These are phyloP conservation scores for Ceratothoa steindachneri DNA, from an alignment of 2,888 invertebrate genomes.

Conservation along the genomic window DNA sequence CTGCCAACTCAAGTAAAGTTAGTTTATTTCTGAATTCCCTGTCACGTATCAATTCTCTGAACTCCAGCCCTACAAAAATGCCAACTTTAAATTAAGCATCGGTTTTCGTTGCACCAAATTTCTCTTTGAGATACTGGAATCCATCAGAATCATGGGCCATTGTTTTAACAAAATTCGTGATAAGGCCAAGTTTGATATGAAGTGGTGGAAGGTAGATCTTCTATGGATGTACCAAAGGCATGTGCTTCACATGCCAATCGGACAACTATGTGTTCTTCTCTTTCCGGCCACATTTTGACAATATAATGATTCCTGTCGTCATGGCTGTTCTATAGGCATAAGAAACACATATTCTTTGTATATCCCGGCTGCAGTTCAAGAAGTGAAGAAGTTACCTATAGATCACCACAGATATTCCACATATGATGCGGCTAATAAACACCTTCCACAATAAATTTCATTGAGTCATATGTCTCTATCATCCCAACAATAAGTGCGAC, in stretches of 20 bases:
- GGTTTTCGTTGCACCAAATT: neutral
- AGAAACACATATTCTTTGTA: slow-evolving; percentile 18
- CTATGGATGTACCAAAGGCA: neutral
- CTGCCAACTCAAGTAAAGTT: slow-evolving; percentile 2
- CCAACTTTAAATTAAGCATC: slow-evolving; percentile 6
- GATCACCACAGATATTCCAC: slow-evolving; percentile 14
- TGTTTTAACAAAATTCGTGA: neutral
- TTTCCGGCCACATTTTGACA: neutral
- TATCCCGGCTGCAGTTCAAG: slow-evolving; percentile 14
- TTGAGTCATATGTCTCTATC: too few relatives aligned
- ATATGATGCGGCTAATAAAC: too few relatives aligned
- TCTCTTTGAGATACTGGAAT: slow-evolving; percentile 17
- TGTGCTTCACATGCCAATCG: slow-evolving; percentile 7
- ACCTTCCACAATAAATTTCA: too few relatives aligned
- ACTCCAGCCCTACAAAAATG: slow-evolving; percentile 10
- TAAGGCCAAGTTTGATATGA: neutral
- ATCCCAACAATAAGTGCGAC: too few relatives aligned
- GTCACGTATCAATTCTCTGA: neutral
- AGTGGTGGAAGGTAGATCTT: neutral
- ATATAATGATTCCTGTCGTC: slow-evolving; percentile 7
- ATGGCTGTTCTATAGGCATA: slow-evolving; percentile 14
- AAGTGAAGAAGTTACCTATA: slow-evolving; percentile 1
- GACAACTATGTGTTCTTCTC: neutral
- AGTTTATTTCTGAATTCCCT: neutral
- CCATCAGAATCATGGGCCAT: neutral